Base-by-base conservation (phyloP, 2,113 vertebrate species). In the Pollimyrus isidori region DNA sequence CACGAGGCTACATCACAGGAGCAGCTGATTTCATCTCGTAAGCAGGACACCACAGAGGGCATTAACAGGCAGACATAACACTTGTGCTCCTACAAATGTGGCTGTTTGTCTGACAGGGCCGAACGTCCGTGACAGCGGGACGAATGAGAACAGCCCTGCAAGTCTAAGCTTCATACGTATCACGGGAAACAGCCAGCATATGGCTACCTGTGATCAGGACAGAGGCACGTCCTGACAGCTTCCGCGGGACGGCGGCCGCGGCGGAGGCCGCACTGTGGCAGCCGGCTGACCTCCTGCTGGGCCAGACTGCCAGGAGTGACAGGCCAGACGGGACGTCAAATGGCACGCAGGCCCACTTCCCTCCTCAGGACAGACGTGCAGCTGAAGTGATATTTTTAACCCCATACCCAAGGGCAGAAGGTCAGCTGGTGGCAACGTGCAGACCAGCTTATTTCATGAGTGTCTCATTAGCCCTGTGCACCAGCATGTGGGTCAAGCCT, bases 211-310 rank as follows among this genome's bases (percentile, higher is more conserved):
- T 80, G 21, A 86, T 48, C 53, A 88, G 86, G 10, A 58, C 35
- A 58, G 76, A 53, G 88, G 69, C 52, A 52, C 17, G 90, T 91
- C 89, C 69, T 89, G 84, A 82, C 90, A 88, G 90, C 90, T 93
- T 90, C 92, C 91, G 91, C 30, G 1, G 15, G 4, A 80, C 3
- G 13, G 11, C 26, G 86, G 58, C 86, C 23, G 23, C 88, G 52
- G 84, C 89, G 93, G 92, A 93, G 87, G 92, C 93, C 93, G 92
- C 89, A 86, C 35, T 26, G 39, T 91, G 92, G 90, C 39, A 23
- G 53, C 42, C 0, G 87, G 80, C 58, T 91, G 93, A 93, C 92
- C 93, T 92, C 87, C 46, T 92, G 91, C 91, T 58, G 52, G 23
- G 0, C 13, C 30, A 45, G 86, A 87, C 4, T 45, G 62, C 73